Evolutionary conservation across 2,888 invertebrate species (phyloP).

Genomic region (Leptinotarsa juncta): DNA sequence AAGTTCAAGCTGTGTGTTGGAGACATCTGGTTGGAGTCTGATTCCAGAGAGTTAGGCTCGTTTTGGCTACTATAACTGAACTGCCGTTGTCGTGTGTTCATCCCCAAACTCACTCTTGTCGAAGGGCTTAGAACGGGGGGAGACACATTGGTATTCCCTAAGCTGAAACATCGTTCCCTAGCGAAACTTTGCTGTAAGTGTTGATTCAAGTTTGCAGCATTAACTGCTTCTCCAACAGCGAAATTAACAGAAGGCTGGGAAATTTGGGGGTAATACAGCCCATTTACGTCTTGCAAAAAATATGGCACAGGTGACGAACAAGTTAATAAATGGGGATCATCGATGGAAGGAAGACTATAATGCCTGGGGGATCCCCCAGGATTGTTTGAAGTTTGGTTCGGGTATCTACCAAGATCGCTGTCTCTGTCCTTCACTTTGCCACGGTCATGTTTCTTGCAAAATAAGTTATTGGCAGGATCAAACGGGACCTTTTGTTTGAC

Average conservation of each 20-base stretch:
- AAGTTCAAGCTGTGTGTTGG: constrained; percentile 68
- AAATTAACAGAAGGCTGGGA: constrained; percentile 70
- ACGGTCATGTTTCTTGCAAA: constrained; percentile 31
- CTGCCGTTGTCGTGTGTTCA: constrained; percentile 64
- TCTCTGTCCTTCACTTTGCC: constrained; percentile 34
- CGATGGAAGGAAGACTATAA: constrained; percentile 77
- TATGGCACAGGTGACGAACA: constrained; percentile 64
- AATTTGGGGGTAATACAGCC: constrained; percentile 61
- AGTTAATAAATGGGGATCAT: constrained; percentile 66
- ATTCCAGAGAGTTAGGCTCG: constrained; percentile 75
- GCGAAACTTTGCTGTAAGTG: constrained; percentile 53
- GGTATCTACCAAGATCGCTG: constrained; percentile 25
- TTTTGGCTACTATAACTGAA: constrained; percentile 82
- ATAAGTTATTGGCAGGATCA: constrained; percentile 68
- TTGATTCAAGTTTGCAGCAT: constrained; percentile 58
- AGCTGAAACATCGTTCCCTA: constrained; percentile 73
- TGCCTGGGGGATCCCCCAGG: constrained; percentile 72
- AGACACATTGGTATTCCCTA: constrained; percentile 66
- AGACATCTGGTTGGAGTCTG: constrained; percentile 64
- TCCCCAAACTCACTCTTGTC: constrained; percentile 74
- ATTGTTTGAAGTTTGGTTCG: constrained; percentile 34
- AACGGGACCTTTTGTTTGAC: constrained; percentile 83
- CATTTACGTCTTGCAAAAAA: constrained; percentile 61
- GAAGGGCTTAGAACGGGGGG: constrained; percentile 72
- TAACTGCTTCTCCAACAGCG: constrained; percentile 75